A percentile compares a stretch with the other conserved stretches of the same genome.
Evolutionary conservation across 2,888 invertebrate species (phyloP).

Genomic region (Quadriops clusia): DNA sequence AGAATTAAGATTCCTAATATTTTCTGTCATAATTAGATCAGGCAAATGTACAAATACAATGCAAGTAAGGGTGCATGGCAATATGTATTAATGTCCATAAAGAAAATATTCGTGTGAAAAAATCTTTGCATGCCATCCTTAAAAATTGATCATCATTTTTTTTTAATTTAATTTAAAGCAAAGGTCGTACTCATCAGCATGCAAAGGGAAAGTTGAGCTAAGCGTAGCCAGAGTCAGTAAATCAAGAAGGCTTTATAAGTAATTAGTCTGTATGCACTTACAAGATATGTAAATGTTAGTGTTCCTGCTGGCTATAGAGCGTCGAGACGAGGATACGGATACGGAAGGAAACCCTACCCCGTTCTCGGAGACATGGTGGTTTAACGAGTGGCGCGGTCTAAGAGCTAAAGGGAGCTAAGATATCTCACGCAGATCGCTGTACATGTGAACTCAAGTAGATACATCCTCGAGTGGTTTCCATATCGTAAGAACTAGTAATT

Average conservation of each 20-base stretch:
- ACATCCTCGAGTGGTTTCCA: conserved; percentile 13
- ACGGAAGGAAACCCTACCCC: conserved; percentile 20
- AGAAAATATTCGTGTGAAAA: too few relatives aligned
- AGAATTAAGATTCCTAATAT: too few relatives aligned
- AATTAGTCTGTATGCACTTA: conserved; percentile 17
- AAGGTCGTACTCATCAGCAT: too few relatives aligned
- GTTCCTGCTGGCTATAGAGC: conserved; percentile 13
- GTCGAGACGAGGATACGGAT: conserved; percentile 13
- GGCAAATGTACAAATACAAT: too few relatives aligned
- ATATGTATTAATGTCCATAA: too few relatives aligned
- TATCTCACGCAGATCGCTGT: conserved; percentile 33
- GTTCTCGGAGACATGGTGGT: conserved; percentile 31
- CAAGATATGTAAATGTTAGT: conserved; percentile 23
- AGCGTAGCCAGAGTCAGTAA: conserved; percentile 6
- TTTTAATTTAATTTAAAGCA: too few relatives aligned
- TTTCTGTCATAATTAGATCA: too few relatives aligned
- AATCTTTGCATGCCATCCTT: too few relatives aligned
- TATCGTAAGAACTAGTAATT: too few relatives aligned
- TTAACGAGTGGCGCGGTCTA: conserved; percentile 18
- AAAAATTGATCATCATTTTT: too few relatives aligned
- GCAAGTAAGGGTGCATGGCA: too few relatives aligned
- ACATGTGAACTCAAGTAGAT: conserved; percentile 13
- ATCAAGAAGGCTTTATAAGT: conserved; percentile 13
- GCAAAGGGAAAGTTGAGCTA: conserved; percentile 14
- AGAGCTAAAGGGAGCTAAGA: conserved; percentile 22